phyloP scores from a whole-genome alignment of 2,797 vertebrate species.

The Ficedula albicollis region DNA sequence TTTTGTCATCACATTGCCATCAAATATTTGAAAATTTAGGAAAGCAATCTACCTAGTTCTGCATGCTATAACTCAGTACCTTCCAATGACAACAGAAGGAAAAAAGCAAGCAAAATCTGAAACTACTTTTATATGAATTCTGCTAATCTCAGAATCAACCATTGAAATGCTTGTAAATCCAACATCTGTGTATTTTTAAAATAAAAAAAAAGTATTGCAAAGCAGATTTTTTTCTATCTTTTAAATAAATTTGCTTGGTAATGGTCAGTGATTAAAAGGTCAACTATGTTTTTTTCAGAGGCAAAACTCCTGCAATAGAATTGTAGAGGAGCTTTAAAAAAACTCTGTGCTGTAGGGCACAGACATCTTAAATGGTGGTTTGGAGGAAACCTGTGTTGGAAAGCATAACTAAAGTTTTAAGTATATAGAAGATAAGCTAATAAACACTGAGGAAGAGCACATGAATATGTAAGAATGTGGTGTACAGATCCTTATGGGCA shows the following conservation, averaged over 20 bases:
- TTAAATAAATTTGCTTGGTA: not conserved
- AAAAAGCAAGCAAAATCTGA: not conserved
- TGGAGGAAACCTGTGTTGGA: not conserved
- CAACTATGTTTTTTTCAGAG: not conserved
- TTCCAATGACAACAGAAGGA: not conserved
- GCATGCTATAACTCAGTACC: not conserved
- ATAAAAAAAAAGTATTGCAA: not conserved
- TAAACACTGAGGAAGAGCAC: not conserved
- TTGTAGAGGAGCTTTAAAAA: not conserved
- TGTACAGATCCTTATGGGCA: not conserved
- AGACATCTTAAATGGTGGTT: not conserved
- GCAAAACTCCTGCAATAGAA: not conserved
- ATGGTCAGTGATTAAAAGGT: not conserved
- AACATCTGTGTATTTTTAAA: not conserved
- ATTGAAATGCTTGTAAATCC: not conserved
- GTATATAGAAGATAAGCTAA: not conserved
- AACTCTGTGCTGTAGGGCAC: not conserved
- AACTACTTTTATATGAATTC: not conserved
- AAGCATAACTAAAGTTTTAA: not conserved
- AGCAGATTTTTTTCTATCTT: not conserved
- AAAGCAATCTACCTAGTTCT: not conserved
- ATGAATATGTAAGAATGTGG: not conserved
- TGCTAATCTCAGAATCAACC: not conserved
- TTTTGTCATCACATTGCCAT: not conserved
- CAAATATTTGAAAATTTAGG: not conserved